Conservation (phyloP, 2,888 invertebrate species). For the Iselma pallidipennis region DNA sequence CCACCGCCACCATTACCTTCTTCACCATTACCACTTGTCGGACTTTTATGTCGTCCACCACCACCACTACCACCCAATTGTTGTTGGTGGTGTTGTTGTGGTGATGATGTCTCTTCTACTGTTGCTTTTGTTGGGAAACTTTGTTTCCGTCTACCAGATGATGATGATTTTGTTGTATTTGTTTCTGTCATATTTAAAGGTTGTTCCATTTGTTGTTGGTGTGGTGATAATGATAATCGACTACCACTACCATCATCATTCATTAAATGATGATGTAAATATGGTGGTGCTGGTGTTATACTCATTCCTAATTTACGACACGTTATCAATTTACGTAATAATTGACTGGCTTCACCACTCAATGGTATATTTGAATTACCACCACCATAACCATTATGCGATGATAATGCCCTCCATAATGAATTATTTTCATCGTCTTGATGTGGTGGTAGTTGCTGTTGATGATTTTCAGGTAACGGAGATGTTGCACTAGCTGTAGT, state of each 20-base stretch:
- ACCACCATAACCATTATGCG: slow-evolving; percentile 60
- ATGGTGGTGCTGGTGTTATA: slow-evolving; percentile 59
- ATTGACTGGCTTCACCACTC: slow-evolving; percentile 74
- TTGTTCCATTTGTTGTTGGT: neutral
- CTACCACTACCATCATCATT: too few relatives aligned
- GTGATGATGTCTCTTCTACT: slow-evolving; percentile 32
- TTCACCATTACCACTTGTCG: slow-evolving; percentile 17
- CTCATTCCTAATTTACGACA: slow-evolving; percentile 73
- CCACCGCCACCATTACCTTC: slow-evolving; percentile 20
- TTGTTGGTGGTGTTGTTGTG: neutral
- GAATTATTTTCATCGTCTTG: slow-evolving; percentile 51
- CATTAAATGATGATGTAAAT: too few relatives aligned
- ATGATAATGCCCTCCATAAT: slow-evolving; percentile 63
- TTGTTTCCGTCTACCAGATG: slow-evolving; percentile 76
- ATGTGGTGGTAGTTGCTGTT: slow-evolving; percentile 36
- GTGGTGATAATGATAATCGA: neutral
- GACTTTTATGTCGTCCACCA: slow-evolving; percentile 24
- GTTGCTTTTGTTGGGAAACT: slow-evolving; percentile 75
- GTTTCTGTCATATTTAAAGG: slow-evolving; percentile 17
- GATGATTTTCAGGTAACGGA: slow-evolving; percentile 47
- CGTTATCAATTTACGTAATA: slow-evolving; percentile 75
- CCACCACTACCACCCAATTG: neutral
- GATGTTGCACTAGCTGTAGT: slow-evolving; percentile 51
- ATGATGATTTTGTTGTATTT: slow-evolving; percentile 34
- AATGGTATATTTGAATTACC: slow-evolving; percentile 48